Base-by-base conservation (phyloP, 2,888 invertebrate genomes). In the Fragum sueziense region DNA sequence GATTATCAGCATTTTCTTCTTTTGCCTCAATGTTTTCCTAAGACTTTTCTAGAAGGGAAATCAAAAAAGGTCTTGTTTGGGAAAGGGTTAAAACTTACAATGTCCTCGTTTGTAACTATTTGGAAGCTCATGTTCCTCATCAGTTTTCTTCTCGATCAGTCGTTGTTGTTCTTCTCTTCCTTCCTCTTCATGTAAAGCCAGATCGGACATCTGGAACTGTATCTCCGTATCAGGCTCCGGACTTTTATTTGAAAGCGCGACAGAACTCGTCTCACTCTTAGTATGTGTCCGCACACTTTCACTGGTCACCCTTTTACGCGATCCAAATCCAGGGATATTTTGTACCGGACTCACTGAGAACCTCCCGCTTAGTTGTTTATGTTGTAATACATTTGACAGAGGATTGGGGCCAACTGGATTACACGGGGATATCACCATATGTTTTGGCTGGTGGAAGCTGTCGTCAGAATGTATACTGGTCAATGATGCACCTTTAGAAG, bases 331-430 rank as follows among this genome's bases (percentile, higher is more conserved):
- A 3, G 80, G 74, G 31, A 81, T 69, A 57, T 72, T 74, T 33
- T 78, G 76, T n/a, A 76, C 67, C 2, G 82, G 79, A 47, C 82
- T 82, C 11, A 82, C 70, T 14, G 76, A 73, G 74, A 82, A 82
- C 34, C 82, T 65, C 2, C 76, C 76, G 25, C 52, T 27, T 41
- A 33, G 25, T 34, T 34, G 14, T 41, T 65, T 65, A 20, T 34
- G 31, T 3, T 70, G 69, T 9, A 34, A 27, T 2, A 61, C 3
- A 22, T 41, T 27, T 17, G 59, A 27, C n/a, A n/a, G 47, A 14
- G 27, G 57, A 17, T 41, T 0, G 9, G 57, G 70, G 22, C 54
- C 11, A 0, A 59, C 22, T 20, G 73, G 47, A 17, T 33, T 47
- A n/a, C 34, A 33, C 17, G 76, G 77, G 20, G 47, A 68, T 59